These are phyloP conservation scores for Copsychus sechellarum DNA, from an alignment of 2,113 vertebrate species.

Conservation along the genomic window DNA sequence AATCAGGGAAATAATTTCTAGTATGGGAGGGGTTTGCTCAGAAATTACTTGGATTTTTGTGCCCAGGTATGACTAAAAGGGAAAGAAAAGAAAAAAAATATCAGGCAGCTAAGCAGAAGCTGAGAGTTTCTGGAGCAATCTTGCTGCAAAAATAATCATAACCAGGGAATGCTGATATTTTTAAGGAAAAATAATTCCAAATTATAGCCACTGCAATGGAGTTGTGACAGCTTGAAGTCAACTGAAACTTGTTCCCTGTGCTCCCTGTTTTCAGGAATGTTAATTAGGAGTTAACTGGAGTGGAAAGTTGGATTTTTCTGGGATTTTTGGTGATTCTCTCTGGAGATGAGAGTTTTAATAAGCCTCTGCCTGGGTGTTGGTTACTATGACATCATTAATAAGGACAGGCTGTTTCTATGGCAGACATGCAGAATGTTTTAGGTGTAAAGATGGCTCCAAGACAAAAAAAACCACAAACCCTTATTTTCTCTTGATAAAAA, in stretches of 20 bases:
- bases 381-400: not conserved
- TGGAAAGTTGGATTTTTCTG: not conserved
- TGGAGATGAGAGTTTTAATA: not conserved
- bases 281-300: not conserved
- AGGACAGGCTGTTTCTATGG: not conserved
- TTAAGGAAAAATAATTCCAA: not conserved
- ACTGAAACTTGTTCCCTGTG: not conserved
- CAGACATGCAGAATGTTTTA: not conserved
- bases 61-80: rapidly evolving
- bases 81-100: not conserved
- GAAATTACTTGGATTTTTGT: not conserved
- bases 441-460: not conserved
- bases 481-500: not conserved
- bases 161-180: not conserved
- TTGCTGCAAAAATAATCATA: not conserved
- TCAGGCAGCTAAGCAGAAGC: not conserved
- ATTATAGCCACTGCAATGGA: rapidly evolving
- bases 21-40: not conserved
- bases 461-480: not conserved
- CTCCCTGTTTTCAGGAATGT: not conserved
- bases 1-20: not conserved
- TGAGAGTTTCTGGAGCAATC: not conserved
- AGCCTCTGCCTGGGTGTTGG: not conserved
- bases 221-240: not conserved
- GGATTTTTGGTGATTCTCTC: not conserved